These are phyloP conservation scores for Oryzias dopingdopingensis DNA, from an alignment of 2,797 vertebrate species.

Conservation along the genomic window DNA sequence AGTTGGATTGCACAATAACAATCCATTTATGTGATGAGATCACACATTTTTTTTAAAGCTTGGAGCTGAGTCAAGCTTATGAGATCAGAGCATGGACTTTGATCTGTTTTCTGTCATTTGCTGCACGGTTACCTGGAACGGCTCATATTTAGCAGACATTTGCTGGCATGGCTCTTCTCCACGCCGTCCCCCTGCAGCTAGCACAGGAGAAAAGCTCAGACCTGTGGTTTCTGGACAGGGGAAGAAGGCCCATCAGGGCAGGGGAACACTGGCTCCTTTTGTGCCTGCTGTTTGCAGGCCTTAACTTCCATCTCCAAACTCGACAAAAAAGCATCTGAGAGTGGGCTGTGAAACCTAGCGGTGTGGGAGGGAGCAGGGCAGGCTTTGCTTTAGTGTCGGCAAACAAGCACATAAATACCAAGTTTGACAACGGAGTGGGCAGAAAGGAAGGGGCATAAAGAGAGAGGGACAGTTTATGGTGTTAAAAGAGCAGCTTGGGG, in stretches of 20 bases:
- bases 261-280: constrained; percentile 78
- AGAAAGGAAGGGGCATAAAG: not conserved
- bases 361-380: constrained; percentile 46
- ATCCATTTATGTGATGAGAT: no score
- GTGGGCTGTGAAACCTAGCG: constrained; percentile 51
- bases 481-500: constrained; percentile 61
- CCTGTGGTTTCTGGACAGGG: constrained; percentile 72
- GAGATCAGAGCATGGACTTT: constrained; percentile 31
- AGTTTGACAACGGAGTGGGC: constrained; percentile 57
- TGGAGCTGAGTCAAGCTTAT: constrained; percentile 17
- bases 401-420: constrained; percentile 76
- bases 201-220: constrained; percentile 69
- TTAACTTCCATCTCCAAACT: constrained; percentile 51
- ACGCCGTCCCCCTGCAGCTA: constrained; percentile 57
- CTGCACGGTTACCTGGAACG: constrained; percentile 57
- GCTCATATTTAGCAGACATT: constrained; percentile 52
- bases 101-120: constrained; percentile 39
- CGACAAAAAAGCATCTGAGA: constrained; percentile 13
- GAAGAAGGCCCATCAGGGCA: constrained; percentile 59
- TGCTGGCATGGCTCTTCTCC: constrained; percentile 53
- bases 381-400: constrained; percentile 61
- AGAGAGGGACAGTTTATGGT: constrained; percentile 41
- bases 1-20: no score
- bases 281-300: constrained; percentile 63
- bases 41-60: not conserved